Evolutionary conservation across 2,113 vertebrate species (phyloP), one percentile per base, ranked within the genome.

Genomic region (Corvus hawaiiensis): DNA sequence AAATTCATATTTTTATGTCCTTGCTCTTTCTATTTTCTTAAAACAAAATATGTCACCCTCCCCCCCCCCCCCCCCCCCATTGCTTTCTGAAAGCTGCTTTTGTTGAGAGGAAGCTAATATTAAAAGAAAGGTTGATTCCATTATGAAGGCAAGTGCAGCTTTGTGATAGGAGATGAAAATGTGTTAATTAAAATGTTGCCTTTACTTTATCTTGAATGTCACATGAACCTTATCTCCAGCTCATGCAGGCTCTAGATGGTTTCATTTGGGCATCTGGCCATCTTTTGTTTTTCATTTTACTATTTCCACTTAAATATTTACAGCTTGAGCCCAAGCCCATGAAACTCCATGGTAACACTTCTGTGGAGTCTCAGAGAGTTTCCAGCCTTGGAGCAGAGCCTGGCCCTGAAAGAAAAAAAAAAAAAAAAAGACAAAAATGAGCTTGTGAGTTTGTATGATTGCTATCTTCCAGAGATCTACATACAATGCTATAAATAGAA

Each of bases 241-340:
- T 90, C 49, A 30, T 37, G 44, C n/a, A 90, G 35, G 32, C 79
- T 86, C 26, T 86, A 49, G 54, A 72, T 71, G 35, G 54, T 90
- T 94, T 90, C 28, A 30, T 39, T n/a, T 86, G 61, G 88, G 88
- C 82, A n/a, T 90, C 86, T 80, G 75, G 94, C 92, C 78, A 87
- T 93, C 63, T 91, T 95, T 93, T 92, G 87, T 35, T 94, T 93
- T 90, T 76, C 16, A 7, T 93, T 96, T 93, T 95, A 69, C 72
- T 90, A 66, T 93, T 96, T 86, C 59, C 30, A 78, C 48, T 93
- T 86, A 85, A 94, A 64, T 88, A 88, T 96, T 95, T 96, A 89
- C 1, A 0, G 39, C 81, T 74, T 95, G 79, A 94, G 28, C 75
- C 52, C 49, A 86, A 94, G 92, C 85, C 75, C 85, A 49, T 74